Base-by-base conservation (phyloP, 2,888 invertebrate genomes). In the Hoplodrina blanda region DNA sequence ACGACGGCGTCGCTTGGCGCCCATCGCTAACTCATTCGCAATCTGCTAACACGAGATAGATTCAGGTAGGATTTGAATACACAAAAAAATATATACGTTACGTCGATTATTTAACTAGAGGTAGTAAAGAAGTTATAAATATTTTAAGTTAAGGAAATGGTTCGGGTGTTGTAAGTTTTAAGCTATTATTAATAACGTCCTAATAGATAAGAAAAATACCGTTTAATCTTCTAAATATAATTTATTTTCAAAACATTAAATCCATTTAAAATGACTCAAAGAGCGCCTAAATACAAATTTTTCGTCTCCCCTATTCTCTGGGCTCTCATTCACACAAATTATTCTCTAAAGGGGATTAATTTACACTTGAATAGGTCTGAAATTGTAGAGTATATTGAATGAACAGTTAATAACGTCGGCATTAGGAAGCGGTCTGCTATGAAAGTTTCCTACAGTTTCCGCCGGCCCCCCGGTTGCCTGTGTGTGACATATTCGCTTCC, bases 361-460 rank as follows among this genome's bases (percentile, higher is more conserved):
- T 59, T 78, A 13, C 50, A 44, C 20, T 55, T 49, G 61, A 78
- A 67, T 65, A 49, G 64, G 30, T 65, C 33, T 57, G 53, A 80
- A 78, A 78, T 69, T 78, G 46, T 63, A 41, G 10, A 44, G 30
- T 78, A 64, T 67, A 78, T 62, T 73, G 67, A 67, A 74, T 78
- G 41, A 66, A 37, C 62, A 62, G 46, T 56, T 53, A 82, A 78
- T 78, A 59, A 75, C 57, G 56, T 62, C 17, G 37, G 68, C 15
- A 41, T 63, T 59, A 67, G 76, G 64, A 69, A 69, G 63, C 59
- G 68, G 80, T 60, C 52, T 33, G 62, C 56, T 62, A 63, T 79
- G 78, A 76, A 86, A 84, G 77, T 85, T 87, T 80, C 77, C 79
- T 74, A 67, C 80, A 73, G 84, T 66, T 82, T 88, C 89, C 89